A percentile compares a stretch with the other conserved stretches of the same genome.
Conservation (phyloP, 2,113 vertebrate species). For the Neolamprologus longior region DNA sequence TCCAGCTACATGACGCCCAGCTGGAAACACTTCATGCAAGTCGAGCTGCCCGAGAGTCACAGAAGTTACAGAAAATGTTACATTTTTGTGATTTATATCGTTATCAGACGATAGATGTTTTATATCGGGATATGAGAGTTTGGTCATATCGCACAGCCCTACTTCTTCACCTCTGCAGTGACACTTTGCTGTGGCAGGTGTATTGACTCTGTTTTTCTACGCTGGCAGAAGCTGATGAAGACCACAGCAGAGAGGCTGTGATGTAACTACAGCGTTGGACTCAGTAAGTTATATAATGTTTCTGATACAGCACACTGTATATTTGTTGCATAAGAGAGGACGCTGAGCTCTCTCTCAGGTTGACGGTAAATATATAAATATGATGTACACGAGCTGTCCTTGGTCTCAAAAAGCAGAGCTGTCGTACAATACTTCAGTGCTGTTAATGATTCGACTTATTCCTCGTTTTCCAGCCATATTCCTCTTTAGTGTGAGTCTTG, state of each 20-base stretch:
- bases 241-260: neutral
- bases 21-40: too few species aligned
- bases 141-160: neutral
- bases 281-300: neutral
- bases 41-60: neutral
- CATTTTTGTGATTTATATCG: neutral
- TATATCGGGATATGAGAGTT: fast-evolving
- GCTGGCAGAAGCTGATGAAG: neutral
- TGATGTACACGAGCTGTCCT: neutral
- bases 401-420: neutral
- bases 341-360: neutral
- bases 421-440: neutral
- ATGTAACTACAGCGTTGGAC: neutral
- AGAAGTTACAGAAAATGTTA: fast-evolving
- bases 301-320: neutral
- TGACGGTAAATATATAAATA: neutral
- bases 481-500: neutral
- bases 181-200: neutral
- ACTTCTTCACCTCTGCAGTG: fast-evolving
- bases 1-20: fast-evolving
- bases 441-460: neutral
- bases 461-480: neutral
- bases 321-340: neutral
- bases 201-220: neutral
- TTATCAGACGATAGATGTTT: fast-evolving